Conservation (phyloP, 2,113 vertebrate species). For the Phyllostomus hastatus region DNA sequence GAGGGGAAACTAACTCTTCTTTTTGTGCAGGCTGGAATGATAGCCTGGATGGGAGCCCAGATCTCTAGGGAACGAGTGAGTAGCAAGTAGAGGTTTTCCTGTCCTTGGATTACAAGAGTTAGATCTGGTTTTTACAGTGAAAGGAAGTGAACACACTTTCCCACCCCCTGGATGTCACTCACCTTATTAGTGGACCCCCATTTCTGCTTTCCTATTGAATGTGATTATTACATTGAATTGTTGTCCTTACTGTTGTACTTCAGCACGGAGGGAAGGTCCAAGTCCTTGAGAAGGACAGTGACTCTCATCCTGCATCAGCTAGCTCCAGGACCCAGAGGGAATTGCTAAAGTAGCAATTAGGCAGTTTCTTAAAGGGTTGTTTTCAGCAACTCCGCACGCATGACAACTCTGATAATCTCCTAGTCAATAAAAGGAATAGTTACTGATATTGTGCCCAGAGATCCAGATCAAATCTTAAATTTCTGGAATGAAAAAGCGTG, state of each 20-base stretch:
- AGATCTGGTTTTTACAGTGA: neutral
- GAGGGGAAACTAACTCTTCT: neutral
- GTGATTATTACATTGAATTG: neutral
- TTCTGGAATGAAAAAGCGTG: neutral
- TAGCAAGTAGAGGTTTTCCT: slow-evolving; percentile 34
- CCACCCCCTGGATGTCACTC: neutral
- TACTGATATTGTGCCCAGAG: neutral
- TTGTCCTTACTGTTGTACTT: neutral
- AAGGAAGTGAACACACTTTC: neutral
- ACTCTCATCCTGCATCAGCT: neutral
- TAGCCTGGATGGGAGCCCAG: neutral
- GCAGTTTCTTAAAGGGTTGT: slow-evolving; percentile 43
- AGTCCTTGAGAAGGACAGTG: neutral
- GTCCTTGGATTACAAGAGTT: neutral
- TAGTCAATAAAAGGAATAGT: neutral
- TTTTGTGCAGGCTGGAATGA: neutral
- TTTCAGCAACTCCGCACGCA: slow-evolving; percentile 14
- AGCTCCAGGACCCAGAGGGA: neutral
- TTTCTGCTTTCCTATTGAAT: slow-evolving; percentile 16
- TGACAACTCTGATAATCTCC: neutral
- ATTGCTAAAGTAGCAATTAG: slow-evolving; percentile 6
- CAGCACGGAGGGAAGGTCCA: neutral
- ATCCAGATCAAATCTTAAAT: neutral
- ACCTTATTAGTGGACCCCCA: neutral
- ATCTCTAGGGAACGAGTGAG: slow-evolving; percentile 18